A percentile compares a stretch with the other conserved stretches of the same genome.
Evolutionary conservation across 2,888 invertebrate genomes (phyloP).

Genomic region (Entomobrya proxima): DNA sequence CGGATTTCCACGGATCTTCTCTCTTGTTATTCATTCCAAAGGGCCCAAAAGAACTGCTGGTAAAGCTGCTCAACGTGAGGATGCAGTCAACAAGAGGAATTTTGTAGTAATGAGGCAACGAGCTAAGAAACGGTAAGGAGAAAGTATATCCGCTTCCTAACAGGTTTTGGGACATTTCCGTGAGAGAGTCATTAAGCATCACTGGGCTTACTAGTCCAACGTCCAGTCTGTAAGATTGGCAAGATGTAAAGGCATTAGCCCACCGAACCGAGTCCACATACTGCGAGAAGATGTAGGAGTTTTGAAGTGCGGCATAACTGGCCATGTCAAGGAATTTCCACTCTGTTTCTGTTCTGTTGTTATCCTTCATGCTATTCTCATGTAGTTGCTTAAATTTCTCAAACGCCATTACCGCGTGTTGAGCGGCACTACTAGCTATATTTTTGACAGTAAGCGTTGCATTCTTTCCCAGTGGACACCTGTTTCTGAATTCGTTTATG

Average conservation of each 20-base stretch:
- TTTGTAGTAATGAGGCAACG: constrained; percentile 67
- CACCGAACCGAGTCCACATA: constrained; percentile 65
- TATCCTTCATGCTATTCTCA: constrained; percentile 24
- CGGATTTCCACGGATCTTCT: neutral
- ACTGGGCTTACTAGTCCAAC: constrained; percentile 47
- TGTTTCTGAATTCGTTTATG: constrained; percentile 41
- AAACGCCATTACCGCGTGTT: constrained; percentile 45
- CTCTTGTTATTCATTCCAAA: neutral
- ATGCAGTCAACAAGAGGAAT: constrained; percentile 67
- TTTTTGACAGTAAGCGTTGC: constrained; percentile 30
- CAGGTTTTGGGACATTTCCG: constrained; percentile 18
- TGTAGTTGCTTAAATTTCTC: constrained; percentile 52
- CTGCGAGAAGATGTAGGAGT: constrained; percentile 42
- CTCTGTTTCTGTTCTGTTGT: neutral
- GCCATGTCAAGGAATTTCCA: constrained; percentile 63
- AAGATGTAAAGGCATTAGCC: constrained; percentile 65
- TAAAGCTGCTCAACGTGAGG: constrained; percentile 26
- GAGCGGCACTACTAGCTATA: constrained; percentile 6
- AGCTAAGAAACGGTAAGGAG: constrained; percentile 53
- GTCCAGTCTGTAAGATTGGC: constrained; percentile 61
- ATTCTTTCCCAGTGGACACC: constrained; percentile 59
- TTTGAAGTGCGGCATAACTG: constrained; percentile 57
- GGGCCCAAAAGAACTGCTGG: neutral
- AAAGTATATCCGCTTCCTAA: constrained; percentile 55
- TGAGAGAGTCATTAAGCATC: constrained; percentile 48